Conservation (phyloP, 2,113 vertebrate species). For the Tyto alba region DNA sequence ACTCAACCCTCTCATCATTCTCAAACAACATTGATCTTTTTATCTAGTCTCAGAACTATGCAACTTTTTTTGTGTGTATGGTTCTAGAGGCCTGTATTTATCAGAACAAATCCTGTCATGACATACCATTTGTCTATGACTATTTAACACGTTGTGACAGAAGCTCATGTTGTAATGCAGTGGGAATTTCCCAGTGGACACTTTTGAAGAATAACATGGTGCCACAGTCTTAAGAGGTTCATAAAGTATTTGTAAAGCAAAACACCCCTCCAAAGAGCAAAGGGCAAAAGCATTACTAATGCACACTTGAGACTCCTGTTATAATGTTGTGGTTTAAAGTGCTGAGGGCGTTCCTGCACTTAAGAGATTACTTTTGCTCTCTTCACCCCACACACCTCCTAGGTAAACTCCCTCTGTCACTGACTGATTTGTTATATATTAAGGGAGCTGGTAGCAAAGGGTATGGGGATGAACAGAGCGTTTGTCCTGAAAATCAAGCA, state of each 20-base stretch:
- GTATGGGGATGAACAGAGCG: not conserved
- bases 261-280: conserved; percentile 11
- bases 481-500: not conserved
- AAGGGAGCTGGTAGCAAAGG: not conserved
- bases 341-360: conserved; percentile 1
- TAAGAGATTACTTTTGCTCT: conserved; percentile 49
- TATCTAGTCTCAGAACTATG: not conserved
- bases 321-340: not conserved
- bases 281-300: conserved; percentile 41
- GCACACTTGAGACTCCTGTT: conserved; percentile 9
- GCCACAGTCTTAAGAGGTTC: conserved; percentile 11
- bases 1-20: not conserved
- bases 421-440: not conserved
- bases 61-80: not conserved
- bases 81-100: not conserved
- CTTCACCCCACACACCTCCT: not conserved
- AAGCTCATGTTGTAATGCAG: not conserved
- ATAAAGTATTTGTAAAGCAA: conserved; percentile 4
- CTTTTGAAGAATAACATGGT: conserved; percentile 11
- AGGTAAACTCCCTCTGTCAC: not conserved
- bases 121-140: not conserved
- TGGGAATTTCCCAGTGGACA: not conserved
- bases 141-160: not conserved
- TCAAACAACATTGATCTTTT: not conserved
- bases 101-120: not conserved